Percentiles rank a stretch among this genome's conserved stretches.
Conservation (phyloP, 2,113 vertebrate genomes). For the Psilopogon haemacephalus region DNA sequence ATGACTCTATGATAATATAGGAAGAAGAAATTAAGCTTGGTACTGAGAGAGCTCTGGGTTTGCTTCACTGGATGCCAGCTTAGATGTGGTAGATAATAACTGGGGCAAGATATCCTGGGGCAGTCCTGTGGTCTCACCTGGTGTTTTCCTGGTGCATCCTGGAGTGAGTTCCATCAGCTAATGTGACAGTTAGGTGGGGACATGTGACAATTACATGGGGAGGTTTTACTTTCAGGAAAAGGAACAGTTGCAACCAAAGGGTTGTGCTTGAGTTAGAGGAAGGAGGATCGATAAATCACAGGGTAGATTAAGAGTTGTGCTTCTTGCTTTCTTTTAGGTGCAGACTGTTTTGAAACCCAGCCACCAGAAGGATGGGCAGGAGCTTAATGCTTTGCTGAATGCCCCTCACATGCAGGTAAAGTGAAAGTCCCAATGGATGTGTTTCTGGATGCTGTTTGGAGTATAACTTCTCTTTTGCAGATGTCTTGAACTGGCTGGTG, state of each 20-base stretch:
- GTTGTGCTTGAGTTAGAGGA: neutral
- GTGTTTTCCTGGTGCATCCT: neutral
- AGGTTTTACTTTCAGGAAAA: neutral
- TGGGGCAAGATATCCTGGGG: neutral
- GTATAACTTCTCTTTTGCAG: neutral
- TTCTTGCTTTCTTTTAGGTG: conserved; percentile 78
- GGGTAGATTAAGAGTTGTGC: neutral
- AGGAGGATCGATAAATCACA: neutral
- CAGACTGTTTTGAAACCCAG: conserved; percentile 86
- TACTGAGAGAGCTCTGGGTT: neutral
- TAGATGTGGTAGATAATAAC: neutral
- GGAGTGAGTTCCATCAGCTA: neutral
- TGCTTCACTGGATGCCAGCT: neutral
- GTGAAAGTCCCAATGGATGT: neutral
- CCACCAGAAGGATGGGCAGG: conserved; percentile 88
- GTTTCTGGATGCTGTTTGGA: neutral
- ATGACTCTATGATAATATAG: too few relatives aligned
- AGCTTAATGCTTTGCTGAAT: conserved; percentile 87
- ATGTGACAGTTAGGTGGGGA: neutral
- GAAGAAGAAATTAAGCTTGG: neutral
- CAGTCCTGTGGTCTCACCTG: neutral
- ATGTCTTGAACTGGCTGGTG: neutral
- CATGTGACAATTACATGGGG: neutral
- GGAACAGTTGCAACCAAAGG: neutral
- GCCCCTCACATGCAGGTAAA: conserved; percentile 90